Conservation (phyloP, 2,888 invertebrate species). For the Drosophila incognita region DNA sequence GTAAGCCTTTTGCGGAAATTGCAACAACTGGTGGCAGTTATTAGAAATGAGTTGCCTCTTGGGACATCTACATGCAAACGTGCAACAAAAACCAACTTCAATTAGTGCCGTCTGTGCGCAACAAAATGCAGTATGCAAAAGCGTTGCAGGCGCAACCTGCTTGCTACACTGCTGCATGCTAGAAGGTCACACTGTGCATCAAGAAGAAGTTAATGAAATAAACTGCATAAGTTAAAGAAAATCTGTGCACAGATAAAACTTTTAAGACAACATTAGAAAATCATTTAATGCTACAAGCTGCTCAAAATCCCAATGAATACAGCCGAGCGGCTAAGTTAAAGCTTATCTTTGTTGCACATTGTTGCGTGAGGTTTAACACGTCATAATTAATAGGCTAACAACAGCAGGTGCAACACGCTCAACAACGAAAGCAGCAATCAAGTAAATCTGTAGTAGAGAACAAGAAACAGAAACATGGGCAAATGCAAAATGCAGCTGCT, state of each 20-base stretch:
- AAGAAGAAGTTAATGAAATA: background rate
- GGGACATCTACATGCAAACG: slow-evolving; percentile 11
- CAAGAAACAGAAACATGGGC: slow-evolving; percentile 1
- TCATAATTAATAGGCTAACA: slow-evolving; percentile 38
- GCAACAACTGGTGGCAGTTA: slow-evolving; percentile 57
- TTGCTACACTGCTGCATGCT: slow-evolving; percentile 16
- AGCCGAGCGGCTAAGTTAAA: background rate
- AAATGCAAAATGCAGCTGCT: slow-evolving; percentile 12
- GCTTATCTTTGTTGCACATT: slow-evolving; percentile 20
- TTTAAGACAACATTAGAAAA: background rate
- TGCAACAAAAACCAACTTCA: slow-evolving; percentile 47
- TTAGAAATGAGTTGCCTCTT: slow-evolving; percentile 28
- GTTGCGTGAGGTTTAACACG: slow-evolving; percentile 12
- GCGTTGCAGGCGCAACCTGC: slow-evolving; percentile 33
- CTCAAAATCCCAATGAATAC: background rate
- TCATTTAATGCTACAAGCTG: background rate
- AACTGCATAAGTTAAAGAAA: background rate
- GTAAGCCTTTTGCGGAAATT: slow-evolving; percentile 55
- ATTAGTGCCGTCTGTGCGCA: slow-evolving; percentile 49
- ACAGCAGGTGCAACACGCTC: slow-evolving; percentile 17
- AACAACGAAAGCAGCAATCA: slow-evolving; percentile 9
- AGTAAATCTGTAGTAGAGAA: slow-evolving; percentile 15
- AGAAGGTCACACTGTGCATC: slow-evolving; percentile 33
- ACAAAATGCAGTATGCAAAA: slow-evolving; percentile 33
- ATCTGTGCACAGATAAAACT: background rate